Conservation (phyloP, 2,113 vertebrate species). For the Pelecanoides urinatrix region DNA sequence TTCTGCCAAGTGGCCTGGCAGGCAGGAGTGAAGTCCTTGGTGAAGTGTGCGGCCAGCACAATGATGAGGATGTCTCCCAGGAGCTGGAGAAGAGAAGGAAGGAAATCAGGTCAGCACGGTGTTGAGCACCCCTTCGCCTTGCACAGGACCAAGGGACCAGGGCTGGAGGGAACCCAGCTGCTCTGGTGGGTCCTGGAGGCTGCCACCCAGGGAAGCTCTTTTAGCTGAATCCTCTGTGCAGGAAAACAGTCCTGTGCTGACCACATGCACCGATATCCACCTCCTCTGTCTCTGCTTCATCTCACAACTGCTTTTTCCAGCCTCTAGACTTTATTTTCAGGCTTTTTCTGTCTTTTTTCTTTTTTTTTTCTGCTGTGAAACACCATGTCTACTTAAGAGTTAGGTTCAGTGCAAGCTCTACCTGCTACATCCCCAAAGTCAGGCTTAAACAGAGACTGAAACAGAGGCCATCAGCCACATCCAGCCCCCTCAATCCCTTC, state of each 20-base stretch:
- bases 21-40: constrained; percentile 63
- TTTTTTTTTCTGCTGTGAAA: not conserved
- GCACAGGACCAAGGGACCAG: not conserved
- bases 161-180: too few species aligned
- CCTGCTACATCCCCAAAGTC: not conserved
- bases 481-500: not conserved
- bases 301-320: not conserved
- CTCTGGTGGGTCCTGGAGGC: not conserved
- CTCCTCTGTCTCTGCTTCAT: not conserved
- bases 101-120: not conserved
- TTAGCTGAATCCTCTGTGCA: too few species aligned
- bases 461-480: not conserved
- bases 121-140: fast-evolving
- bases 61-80: constrained; percentile 79
- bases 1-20: constrained; percentile 80
- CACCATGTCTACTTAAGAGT: not conserved
- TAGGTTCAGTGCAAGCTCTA: fast-evolving
- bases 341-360: not conserved
- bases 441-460: not conserved
- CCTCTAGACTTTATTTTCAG: not conserved
- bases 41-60: constrained; percentile 66
- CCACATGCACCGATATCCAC: fast-evolving
- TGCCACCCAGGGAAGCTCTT: not conserved
- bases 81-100: constrained; percentile 67
- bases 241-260: not conserved